Conservation (phyloP, 2,113 vertebrate species). For the Oryzias woworae region DNA sequence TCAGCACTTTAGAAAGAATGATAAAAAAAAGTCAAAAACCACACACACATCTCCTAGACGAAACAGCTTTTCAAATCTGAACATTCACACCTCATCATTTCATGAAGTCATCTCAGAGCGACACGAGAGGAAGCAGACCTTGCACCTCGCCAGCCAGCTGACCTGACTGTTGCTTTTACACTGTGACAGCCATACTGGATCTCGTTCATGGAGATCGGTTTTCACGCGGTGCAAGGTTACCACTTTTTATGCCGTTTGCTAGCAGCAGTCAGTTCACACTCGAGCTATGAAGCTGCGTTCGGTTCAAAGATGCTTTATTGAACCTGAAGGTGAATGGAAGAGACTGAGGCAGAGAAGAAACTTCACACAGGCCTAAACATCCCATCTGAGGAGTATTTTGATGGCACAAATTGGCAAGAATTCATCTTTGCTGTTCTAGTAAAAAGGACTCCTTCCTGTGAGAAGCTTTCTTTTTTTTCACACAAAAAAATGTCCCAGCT, state of each 20-base stretch:
- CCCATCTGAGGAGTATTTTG: constrained; percentile 5
- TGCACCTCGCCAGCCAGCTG: constrained; percentile 40
- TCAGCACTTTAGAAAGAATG: constrained; percentile 27
- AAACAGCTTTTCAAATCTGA: constrained; percentile 24
- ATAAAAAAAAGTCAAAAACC: constrained; percentile 10
- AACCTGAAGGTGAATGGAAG: too few species aligned
- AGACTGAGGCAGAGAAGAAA: neutral
- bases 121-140: constrained; percentile 39
- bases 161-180: constrained; percentile 34
- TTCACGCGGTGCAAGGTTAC: constrained; percentile 46
- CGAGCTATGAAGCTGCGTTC: too few species aligned
- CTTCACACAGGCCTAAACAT: constrained; percentile 15
- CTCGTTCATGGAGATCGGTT: constrained; percentile 35
- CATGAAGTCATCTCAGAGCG: constrained; percentile 30
- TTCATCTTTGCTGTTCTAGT: neutral
- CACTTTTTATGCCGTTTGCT: constrained; percentile 26
- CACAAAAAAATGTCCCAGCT: neutral
- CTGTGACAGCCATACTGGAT: constrained; percentile 29
- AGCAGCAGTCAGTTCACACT: neutral
- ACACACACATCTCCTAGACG: constrained; percentile 10
- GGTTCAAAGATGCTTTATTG: too few species aligned
- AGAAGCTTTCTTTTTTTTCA: neutral
- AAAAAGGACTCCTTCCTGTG: too few species aligned
- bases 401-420: neutral
- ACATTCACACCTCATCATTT: constrained; percentile 40